Base-by-base conservation (phyloP, 2,888 invertebrate genomes). In the Hipparchia semele region DNA sequence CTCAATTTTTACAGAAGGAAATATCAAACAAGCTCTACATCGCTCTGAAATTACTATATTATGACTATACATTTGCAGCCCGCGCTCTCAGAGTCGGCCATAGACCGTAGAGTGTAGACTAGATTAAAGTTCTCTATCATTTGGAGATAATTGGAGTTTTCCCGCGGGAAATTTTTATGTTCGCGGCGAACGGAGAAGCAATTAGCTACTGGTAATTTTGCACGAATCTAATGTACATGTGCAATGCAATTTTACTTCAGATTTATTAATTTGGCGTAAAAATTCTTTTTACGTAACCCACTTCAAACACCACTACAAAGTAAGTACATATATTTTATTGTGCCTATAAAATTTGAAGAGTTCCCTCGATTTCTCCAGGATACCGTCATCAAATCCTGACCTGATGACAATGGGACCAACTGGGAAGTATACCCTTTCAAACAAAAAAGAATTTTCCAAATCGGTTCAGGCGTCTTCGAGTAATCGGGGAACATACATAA, bases 131-230 rank as follows among this genome's bases (percentile, higher is more conserved):
- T 73, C 68, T 70, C 71, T 71, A 73, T 75, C 75, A 75, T 73
- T 73, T 69, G 75, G 51, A 69, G 62, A 72, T 74, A 74, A 74
- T 76, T 73, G 72, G 62, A 75, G 70, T 73, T 73, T 66, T 73
- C 73, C 77, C 75, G 69, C 56, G 75, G 75, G 77, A 75, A 77
- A 70, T 68, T 67, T 75, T 75, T 73, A 75, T 65, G 68, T 73
- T 56, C 71, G 68, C 71, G 73, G 71, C 70, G 56, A 75, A 71
- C 71, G 53, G 68, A 51, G 54, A 46, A 68, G 73, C 73, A 72
- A 77, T 77, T 73, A 75, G 62, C 56, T 13, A 61, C 67, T 61
- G 51, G 64, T 71, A 65, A 71, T 75, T 70, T 71, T 62, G 58
- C 68, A 62, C 56, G 68, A 71, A 71, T 69, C 68, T 58, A 23